Evolutionary conservation across 30 jellyfish, hydroid and myxozoan species (phyloP).

Genomic region (Catostylus mosaicus): DNA sequence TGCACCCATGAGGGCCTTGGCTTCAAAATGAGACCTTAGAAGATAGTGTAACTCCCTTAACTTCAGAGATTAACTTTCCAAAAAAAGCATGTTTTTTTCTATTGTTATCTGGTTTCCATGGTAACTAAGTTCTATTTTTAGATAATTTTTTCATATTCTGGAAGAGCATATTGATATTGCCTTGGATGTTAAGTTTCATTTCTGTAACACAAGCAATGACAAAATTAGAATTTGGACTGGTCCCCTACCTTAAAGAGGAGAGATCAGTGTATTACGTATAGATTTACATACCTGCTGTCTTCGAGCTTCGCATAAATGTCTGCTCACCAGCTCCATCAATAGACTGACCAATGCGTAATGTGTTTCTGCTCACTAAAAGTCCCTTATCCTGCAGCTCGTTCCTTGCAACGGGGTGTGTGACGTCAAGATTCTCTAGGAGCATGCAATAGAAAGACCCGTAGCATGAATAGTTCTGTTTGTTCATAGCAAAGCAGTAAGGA

Average conservation of each 20-base stretch:
- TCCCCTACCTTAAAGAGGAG: conserved; percentile 1
- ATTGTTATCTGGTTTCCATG: too few relatives aligned
- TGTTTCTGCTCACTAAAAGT: conserved; percentile 21
- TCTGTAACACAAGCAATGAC: background rate
- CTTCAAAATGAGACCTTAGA: too few relatives aligned
- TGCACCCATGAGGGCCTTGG: too few relatives aligned
- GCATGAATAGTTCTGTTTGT: conserved; percentile 30
- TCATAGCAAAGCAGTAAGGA: conserved; percentile 33
- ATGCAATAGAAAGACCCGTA: conserved; percentile 47
- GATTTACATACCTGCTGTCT: conserved; percentile 65
- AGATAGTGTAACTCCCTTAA: too few relatives aligned
- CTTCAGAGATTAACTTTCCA: too few relatives aligned
- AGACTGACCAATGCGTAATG: conserved; percentile 39
- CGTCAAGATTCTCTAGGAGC: conserved; percentile 43
- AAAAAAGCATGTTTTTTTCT: too few relatives aligned
- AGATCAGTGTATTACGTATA: too few relatives aligned
- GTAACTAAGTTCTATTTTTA: too few relatives aligned
- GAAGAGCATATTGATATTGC: background rate
- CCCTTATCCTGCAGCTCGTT: conserved; percentile 33
- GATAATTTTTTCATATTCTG: background rate
- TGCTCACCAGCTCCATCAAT: conserved; percentile 67
- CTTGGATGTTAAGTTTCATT: background rate
- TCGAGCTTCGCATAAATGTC: conserved; percentile 35
- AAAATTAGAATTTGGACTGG: background rate
- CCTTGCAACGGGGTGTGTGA: conserved; percentile 60